Percentiles rank a stretch among this genome's conserved stretches.
Evolutionary conservation across 1,140 invertebrate species (phyloP).

Genomic region (Schlechtendalia chinensis): DNA sequence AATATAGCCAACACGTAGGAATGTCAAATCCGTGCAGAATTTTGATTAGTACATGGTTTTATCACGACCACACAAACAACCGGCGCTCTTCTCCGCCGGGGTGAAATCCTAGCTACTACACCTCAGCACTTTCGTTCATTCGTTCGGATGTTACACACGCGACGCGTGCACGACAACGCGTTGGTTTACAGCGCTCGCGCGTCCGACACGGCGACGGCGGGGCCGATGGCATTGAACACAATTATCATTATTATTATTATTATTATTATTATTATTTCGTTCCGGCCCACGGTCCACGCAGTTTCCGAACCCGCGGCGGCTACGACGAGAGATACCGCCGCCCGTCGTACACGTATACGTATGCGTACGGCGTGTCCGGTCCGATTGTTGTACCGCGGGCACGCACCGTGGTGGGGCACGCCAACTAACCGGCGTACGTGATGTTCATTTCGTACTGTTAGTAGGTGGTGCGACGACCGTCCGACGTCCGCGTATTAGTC

Average conservation of each 20-base stretch:
- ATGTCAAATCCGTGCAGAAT: too few species aligned
- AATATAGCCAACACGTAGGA: too few species aligned
- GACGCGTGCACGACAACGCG: not conserved
- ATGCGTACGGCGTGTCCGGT: not conserved
- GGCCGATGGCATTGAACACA: slow-evolving; percentile 33
- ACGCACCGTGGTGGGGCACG: not conserved
- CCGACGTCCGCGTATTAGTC: not conserved
- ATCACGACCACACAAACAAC: too few species aligned
- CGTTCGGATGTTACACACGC: not conserved
- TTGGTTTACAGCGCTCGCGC: not conserved
- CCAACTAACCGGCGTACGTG: too few species aligned
- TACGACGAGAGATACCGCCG: too few species aligned
- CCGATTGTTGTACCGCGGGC: not conserved
- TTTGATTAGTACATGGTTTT: too few species aligned
- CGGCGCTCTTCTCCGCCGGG: too few species aligned
- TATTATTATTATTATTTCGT: too few species aligned
- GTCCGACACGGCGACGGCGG: not conserved
- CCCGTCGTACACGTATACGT: too few species aligned
- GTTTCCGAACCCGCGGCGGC: not conserved
- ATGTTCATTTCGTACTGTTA: not conserved
- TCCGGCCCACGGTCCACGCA: not conserved
- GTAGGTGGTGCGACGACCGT: not conserved
- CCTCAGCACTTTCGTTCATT: too few species aligned
- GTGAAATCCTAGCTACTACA: too few species aligned
- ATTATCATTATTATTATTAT: not conserved